A percentile compares a stretch with the other conserved stretches of the same genome.
phyloP scores from a whole-genome alignment of 2,888 invertebrate genomes.

The Ormyrus nitidulus region DNA sequence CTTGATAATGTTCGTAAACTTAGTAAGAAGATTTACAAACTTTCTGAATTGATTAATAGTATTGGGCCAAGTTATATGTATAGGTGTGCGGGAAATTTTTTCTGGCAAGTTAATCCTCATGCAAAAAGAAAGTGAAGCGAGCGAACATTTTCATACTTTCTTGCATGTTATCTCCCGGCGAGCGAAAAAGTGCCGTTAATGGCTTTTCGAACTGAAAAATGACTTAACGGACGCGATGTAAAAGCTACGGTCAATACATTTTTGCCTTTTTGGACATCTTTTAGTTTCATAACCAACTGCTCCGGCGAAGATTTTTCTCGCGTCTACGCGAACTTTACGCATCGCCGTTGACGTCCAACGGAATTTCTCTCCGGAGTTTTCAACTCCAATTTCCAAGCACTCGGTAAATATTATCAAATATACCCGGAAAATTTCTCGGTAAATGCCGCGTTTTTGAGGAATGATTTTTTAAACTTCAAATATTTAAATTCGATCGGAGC shows the following conservation, averaged over 20 bases:
- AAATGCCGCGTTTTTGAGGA: too few relatives aligned
- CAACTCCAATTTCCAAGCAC: too few relatives aligned
- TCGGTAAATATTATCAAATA: too few relatives aligned
- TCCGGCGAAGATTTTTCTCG: conserved; percentile 3
- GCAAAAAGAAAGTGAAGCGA: conserved; percentile 11
- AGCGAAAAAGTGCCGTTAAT: conserved; percentile 29
- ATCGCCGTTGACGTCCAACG: background rate
- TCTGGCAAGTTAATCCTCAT: background rate
- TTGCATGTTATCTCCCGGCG: background rate
- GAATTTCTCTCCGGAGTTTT: background rate
- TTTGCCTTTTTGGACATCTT: conserved; percentile 3
- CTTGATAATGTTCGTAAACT: too few relatives aligned
- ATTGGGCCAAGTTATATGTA: too few relatives aligned
- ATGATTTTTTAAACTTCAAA: too few relatives aligned
- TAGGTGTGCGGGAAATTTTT: too few relatives aligned
- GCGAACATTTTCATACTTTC: conserved; percentile 23
- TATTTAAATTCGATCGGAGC: too few relatives aligned
- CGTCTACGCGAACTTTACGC: background rate
- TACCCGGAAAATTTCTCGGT: too few relatives aligned
- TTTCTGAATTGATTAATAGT: too few relatives aligned
- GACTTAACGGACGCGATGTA: background rate
- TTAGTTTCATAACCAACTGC: conserved; percentile 39
- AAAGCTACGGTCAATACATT: background rate
- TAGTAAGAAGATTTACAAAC: too few relatives aligned
- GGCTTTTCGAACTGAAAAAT: conserved; percentile 42